These are phyloP conservation scores for Scaptomyza reducta DNA, from an alignment of 2,888 invertebrate species.

Conservation along the genomic window DNA sequence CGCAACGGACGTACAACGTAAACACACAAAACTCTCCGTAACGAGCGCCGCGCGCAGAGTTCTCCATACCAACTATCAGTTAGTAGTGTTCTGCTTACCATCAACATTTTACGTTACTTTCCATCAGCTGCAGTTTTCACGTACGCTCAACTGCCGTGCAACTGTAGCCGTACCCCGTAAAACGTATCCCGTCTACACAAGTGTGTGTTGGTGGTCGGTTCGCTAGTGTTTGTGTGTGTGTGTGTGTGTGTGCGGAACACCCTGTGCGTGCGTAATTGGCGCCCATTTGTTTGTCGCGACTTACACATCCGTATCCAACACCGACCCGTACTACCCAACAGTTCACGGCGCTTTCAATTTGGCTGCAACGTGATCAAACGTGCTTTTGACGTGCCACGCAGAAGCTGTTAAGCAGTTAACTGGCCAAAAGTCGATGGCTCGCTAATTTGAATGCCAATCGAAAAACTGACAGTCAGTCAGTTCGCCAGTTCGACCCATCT, in stretches of 20 bases:
- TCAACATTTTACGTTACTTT: slow-evolving; percentile 52
- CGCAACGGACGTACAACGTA: slow-evolving; percentile 78
- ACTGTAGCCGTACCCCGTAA: slow-evolving; percentile 49
- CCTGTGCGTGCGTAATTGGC: slow-evolving; percentile 75
- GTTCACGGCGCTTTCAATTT: slow-evolving; percentile 19
- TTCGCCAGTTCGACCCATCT: slow-evolving; percentile 17
- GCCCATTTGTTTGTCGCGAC: slow-evolving; percentile 64
- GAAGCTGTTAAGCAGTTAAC: slow-evolving; percentile 50
- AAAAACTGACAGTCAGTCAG: slow-evolving; percentile 23
- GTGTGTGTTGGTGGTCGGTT: slow-evolving; percentile 3
- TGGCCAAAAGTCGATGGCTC: slow-evolving; percentile 63
- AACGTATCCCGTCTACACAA: slow-evolving; percentile 41
- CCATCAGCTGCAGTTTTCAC: slow-evolving; percentile 69
- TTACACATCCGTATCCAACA: slow-evolving; percentile 21
- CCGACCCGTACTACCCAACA: slow-evolving; percentile 6
- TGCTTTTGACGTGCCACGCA: slow-evolving; percentile 57
- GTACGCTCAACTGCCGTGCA: slow-evolving; percentile 61
- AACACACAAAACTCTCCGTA: slow-evolving; percentile 43
- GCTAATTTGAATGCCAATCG: slow-evolving; percentile 80
- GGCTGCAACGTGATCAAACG: slow-evolving; percentile 70
- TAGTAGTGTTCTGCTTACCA: slow-evolving; percentile 1
- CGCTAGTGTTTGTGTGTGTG: slow-evolving; percentile 9
- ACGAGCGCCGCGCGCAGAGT: slow-evolving; percentile 34
- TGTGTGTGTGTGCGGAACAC: slow-evolving; percentile 27
- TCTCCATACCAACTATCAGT: slow-evolving; percentile 9